Conservation (phyloP, 2,888 invertebrate genomes). For the Eupithecia abbreviata region DNA sequence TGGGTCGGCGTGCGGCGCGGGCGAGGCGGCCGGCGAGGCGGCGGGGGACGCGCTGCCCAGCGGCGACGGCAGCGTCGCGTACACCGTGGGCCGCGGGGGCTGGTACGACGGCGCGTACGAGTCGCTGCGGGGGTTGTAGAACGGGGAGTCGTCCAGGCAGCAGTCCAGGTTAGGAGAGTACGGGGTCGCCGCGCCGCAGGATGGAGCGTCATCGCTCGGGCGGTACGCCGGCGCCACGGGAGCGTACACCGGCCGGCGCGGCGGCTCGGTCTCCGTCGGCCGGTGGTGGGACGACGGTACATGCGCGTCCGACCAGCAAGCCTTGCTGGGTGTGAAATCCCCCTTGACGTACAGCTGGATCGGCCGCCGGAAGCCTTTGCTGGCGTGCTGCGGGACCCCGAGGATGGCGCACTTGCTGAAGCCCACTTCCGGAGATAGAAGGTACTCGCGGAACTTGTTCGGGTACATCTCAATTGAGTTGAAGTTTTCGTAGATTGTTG, state of each 20-base stretch:
- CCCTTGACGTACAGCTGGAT: conserved; percentile 88
- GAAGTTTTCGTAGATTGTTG: conserved; percentile 93
- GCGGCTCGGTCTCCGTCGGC: conserved; percentile 81
- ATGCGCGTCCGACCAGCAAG: conserved; percentile 86
- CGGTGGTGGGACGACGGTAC: conserved; percentile 85
- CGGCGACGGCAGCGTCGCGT: conserved; percentile 79
- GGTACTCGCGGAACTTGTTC: conserved; percentile 95
- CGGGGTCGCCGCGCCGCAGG: conserved; percentile 80
- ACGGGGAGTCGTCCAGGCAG: conserved; percentile 77
- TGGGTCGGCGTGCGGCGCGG: conserved; percentile 64
- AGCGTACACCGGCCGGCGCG: conserved; percentile 80
- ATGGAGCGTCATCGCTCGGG: conserved; percentile 81
- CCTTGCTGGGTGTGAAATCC: conserved; percentile 86
- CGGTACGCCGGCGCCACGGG: conserved; percentile 77
- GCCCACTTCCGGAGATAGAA: conserved; percentile 95
- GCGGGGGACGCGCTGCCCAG: conserved; percentile 72
- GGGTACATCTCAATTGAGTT: conserved; percentile 94
- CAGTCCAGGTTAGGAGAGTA: conserved; percentile 79
- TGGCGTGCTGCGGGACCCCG: conserved; percentile 91
- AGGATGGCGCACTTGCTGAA: conserved; percentile 95
- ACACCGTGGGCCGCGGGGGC: conserved; percentile 79
- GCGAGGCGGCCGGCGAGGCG: conserved; percentile 72
- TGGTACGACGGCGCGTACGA: conserved; percentile 81
- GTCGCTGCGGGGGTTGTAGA: conserved; percentile 81
- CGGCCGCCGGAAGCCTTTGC: conserved; percentile 94